Evolutionary conservation across 2,113 vertebrate genomes (phyloP).

Genomic region (Chlorodrepanis virens): DNA sequence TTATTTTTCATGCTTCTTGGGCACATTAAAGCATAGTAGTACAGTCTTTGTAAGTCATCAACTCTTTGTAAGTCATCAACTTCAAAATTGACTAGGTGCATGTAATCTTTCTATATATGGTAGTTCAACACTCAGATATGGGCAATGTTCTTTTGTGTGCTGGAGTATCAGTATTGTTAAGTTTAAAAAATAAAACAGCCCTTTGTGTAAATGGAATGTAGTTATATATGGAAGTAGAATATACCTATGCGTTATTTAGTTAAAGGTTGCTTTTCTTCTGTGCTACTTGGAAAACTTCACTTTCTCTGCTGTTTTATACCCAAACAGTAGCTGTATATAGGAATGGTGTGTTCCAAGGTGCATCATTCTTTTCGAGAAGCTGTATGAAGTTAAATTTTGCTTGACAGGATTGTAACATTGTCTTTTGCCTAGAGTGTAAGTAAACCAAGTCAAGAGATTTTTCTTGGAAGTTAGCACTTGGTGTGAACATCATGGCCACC

Average conservation of each 20-base stretch:
- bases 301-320: neutral
- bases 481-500: neutral
- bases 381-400: neutral
- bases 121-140: neutral
- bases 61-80: neutral
- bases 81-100: neutral
- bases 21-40: fast-evolving
- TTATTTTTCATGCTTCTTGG: neutral
- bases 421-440: neutral
- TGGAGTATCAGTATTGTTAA: neutral
- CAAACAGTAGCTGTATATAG: neutral
- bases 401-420: neutral
- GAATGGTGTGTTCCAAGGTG: neutral
- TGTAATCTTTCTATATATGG: neutral
- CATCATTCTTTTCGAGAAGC: neutral
- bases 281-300: neutral
- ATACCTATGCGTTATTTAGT: neutral
- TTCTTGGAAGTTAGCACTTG: neutral
- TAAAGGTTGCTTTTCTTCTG: neutral
- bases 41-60: neutral
- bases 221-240: neutral
- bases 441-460: neutral
- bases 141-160: neutral
- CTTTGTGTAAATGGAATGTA: neutral
- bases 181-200: neutral